phyloP scores from a whole-genome alignment of 2,888 invertebrate species.

The Smittia aterrima region DNA sequence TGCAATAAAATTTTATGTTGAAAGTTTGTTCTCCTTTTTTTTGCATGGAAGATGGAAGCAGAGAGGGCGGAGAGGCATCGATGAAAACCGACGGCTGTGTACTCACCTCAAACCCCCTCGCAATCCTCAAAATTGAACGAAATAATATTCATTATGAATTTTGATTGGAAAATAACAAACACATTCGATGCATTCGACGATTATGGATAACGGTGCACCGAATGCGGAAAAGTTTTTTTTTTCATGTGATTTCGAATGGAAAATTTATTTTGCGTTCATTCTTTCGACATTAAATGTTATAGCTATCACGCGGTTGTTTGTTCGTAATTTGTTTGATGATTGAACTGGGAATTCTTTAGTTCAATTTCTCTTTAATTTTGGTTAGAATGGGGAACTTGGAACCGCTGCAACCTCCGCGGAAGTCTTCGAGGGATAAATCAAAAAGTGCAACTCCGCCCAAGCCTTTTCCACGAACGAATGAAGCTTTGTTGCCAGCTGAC shows the following conservation, averaged over 20 bases:
- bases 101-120: no score
- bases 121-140: neutral
- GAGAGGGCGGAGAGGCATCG: no score
- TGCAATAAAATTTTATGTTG: slow-evolving; percentile 39
- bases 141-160: neutral
- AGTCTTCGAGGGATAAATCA: slow-evolving; percentile 77
- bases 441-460: slow-evolving; percentile 76
- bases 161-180: neutral
- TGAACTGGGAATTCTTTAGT: neutral
- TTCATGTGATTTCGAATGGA: neutral
- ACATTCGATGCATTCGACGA: neutral
- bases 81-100: no score
- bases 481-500: slow-evolving; percentile 74
- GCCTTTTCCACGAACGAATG: slow-evolving; percentile 68
- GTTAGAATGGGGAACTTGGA: slow-evolving; percentile 73
- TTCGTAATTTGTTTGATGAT: neutral
- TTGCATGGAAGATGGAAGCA: no score
- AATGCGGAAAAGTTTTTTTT: neutral
- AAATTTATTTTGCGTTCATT: neutral
- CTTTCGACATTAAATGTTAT: neutral
- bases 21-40: slow-evolving; percentile 12
- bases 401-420: slow-evolving; percentile 75
- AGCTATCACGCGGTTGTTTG: neutral
- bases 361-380: slow-evolving; percentile 26
- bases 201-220: neutral